Evolutionary conservation across 2,113 vertebrate species (phyloP).

Genomic region (Atrichornis clamosus): DNA sequence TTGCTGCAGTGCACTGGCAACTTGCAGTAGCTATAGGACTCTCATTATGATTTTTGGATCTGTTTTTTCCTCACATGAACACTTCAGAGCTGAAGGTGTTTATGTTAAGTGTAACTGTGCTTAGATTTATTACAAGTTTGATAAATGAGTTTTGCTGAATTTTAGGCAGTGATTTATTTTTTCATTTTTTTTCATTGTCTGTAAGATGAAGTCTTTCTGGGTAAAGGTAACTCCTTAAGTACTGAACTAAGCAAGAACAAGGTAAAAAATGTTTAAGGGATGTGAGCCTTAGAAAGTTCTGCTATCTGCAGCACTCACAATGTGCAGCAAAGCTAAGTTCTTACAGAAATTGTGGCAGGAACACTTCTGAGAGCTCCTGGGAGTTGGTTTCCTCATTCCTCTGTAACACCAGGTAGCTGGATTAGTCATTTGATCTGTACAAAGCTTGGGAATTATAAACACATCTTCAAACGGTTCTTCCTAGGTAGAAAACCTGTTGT

Average conservation of each 20-base stretch:
- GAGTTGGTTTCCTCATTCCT: constrained; percentile 59
- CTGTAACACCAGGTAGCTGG: constrained; percentile 56
- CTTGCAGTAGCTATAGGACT: not conserved
- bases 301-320: not conserved
- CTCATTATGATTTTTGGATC: not conserved
- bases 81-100: not conserved
- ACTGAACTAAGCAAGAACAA: not conserved
- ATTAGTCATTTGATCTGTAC: constrained; percentile 58
- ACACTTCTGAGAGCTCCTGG: constrained; percentile 37
- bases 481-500: constrained; percentile 48
- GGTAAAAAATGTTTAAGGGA: not conserved
- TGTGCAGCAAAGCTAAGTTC: not conserved
- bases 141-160: not conserved
- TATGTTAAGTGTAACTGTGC: not conserved
- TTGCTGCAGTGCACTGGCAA: not conserved
- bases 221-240: not conserved
- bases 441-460: constrained; percentile 48
- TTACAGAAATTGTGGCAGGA: not conserved
- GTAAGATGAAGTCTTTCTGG: not conserved
- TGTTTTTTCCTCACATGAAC: not conserved
- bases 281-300: not conserved
- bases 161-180: not conserved
- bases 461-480: constrained; percentile 48
- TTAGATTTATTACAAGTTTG: not conserved
- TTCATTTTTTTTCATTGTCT: not conserved